Percentiles rank a stretch among this genome's conserved stretches.
These are phyloP conservation scores for Triplophysa tibetana DNA, from an alignment of 2,113 vertebrate genomes.

Conservation along the genomic window DNA sequence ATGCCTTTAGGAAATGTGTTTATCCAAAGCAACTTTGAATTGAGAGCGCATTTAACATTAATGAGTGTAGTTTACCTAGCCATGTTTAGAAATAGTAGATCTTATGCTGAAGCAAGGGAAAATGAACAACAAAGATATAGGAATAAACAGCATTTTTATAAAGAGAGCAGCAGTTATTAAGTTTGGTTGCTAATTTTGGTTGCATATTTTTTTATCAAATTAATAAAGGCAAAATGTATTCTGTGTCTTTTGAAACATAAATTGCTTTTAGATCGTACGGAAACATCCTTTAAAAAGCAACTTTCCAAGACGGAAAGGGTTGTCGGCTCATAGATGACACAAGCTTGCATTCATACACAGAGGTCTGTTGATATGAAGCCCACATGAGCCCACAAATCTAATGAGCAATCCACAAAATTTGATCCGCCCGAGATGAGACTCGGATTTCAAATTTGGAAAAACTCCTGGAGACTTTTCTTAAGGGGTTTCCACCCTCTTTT, in stretches of 20 bases:
- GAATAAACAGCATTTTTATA: no score
- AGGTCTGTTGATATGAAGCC: constrained; percentile 10
- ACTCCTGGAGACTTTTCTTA: constrained; percentile 52
- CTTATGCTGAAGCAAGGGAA: no score
- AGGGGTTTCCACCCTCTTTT: constrained; percentile 53
- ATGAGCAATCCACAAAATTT: constrained; percentile 42
- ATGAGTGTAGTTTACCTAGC: no score
- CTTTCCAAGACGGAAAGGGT: neutral
- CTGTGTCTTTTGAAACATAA: no score
- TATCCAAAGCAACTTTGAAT: no score
- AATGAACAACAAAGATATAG: no score
- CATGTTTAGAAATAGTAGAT: no score
- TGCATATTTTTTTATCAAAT: neutral
- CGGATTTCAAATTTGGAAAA: constrained; percentile 62
- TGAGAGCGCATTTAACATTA: no score
- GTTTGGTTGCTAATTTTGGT: no score
- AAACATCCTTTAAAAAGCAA: neutral
- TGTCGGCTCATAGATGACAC: neutral
- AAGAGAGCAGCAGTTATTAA: no score
- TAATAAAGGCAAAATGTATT: neutral
- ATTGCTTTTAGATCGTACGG: neutral
- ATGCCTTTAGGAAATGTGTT: no score
- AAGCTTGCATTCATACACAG: neutral
- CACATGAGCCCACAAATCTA: constrained; percentile 5
- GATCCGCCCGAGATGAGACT: constrained; percentile 54